Evolutionary conservation across 2,113 vertebrate species (phyloP).

Genomic region (Engraulis encrasicolus): DNA sequence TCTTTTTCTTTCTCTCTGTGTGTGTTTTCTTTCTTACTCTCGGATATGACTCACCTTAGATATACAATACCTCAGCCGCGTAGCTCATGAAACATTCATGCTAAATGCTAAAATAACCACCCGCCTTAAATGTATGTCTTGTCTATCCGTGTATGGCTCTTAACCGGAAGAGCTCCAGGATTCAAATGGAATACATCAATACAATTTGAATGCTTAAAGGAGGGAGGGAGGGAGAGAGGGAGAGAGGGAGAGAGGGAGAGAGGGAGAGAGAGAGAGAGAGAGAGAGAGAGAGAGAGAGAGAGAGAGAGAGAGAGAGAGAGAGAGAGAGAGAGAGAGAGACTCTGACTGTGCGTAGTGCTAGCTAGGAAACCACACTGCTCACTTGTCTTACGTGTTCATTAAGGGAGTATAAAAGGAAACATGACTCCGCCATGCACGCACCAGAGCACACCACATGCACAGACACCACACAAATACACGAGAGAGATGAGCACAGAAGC

Average conservation of each 20-base stretch:
- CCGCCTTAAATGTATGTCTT: constrained; percentile 41
- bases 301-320: no score
- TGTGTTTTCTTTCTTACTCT: constrained; percentile 17
- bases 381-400: not conserved
- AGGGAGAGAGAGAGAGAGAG: no score
- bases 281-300: no score
- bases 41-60: constrained; percentile 46
- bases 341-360: not conserved
- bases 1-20: not conserved
- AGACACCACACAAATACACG: not conserved
- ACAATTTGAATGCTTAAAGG: constrained; percentile 40
- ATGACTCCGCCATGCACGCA: not conserved
- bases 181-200: constrained; percentile 38
- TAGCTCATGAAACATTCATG: constrained; percentile 60
- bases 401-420: not conserved
- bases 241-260: no score
- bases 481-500: not conserved
- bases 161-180: constrained; percentile 31
- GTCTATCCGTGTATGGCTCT: constrained; percentile 34
- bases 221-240: no score
- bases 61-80: constrained; percentile 47
- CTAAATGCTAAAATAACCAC: constrained; percentile 52
- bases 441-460: not conserved
- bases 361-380: not conserved
- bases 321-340: constrained; percentile 23